Evolutionary conservation across 2,888 invertebrate species (phyloP), one percentile per base, ranked within the genome.

Genomic region (Homarus gammarus): DNA sequence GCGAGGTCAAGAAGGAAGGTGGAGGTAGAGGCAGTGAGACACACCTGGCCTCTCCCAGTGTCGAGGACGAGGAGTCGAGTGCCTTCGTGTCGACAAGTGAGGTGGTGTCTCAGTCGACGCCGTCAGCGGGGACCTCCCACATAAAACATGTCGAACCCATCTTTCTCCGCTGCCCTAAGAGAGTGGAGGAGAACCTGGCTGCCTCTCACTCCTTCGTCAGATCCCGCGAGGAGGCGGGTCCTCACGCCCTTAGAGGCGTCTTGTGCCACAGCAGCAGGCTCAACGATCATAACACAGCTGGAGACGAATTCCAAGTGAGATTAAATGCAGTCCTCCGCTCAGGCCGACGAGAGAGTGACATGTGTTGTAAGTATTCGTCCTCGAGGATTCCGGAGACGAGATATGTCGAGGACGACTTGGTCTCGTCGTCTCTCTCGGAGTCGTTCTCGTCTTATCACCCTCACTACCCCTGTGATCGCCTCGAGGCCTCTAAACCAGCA

Each of bases 121-220:
- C 61, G 40, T 3, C 82, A 38, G 33, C 68, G 15, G 70, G 51
- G 70, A 64, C 85, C 40, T 64, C 79, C 18, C 56, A 81, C 36
- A 64, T 64, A 61, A 81, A 73, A 73, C 83, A 82, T 64, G 72
- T 77, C 44, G 87, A 87, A 64, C 87, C 87, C 64, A 87, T 87
- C 49, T 87, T 87, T 75, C 87, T 87, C 36, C 51, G 87, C 27
- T 83, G 87, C 31, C 49, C 87, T 33, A 49, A 64, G 15, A 82
- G 87, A 10, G 82, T 73, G 44, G 82, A 87, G 36, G 81, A 87
- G 61, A 87, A 70, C 77, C 82, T 87, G 27, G 81, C 87, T 33
- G 73, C 70, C 31, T 72, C 87, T 22, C 87, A 87, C 68, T 72
- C 87, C 77, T 64, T 83, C 64, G 87, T 73, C 61, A 72, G 87